Evolutionary conservation across 1,140 invertebrate genomes (phyloP).

Genomic region (Bombus consobrinus): DNA sequence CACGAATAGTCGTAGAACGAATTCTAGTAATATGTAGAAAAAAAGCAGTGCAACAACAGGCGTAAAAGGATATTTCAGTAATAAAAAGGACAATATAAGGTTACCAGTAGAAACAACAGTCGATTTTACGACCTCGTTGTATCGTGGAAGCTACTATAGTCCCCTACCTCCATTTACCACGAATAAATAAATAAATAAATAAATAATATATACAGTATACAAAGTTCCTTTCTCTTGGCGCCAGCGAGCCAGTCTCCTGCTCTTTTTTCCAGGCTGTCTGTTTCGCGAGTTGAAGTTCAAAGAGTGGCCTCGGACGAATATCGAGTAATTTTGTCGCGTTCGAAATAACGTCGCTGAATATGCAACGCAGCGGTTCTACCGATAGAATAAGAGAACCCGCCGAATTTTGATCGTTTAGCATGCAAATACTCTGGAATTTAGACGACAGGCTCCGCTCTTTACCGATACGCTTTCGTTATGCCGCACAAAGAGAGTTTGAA

Average conservation of each 20-base stretch:
- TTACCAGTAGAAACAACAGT: neutral
- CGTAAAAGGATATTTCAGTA: neutral
- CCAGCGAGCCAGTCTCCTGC: neutral
- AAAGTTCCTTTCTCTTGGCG: neutral
- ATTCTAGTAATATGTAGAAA: neutral
- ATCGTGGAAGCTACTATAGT: neutral
- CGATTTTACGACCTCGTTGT: neutral
- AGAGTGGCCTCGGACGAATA: conserved; percentile 36
- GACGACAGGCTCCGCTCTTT: conserved; percentile 19
- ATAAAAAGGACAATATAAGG: neutral
- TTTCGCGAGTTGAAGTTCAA: conserved; percentile 49
- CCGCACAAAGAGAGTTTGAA: neutral
- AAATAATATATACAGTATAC: neutral
- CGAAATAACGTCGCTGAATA: conserved; percentile 50
- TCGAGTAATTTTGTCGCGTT: conserved; percentile 57
- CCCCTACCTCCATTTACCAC: neutral
- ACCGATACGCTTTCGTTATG: neutral
- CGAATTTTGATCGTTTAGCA: conserved; percentile 48
- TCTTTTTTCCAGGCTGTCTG: conserved; percentile 35
- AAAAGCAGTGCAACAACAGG: neutral
- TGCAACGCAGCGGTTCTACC: conserved; percentile 39
- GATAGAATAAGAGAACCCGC: conserved; percentile 25
- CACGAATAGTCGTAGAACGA: neutral
- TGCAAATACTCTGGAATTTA: conserved; percentile 35
- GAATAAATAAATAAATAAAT: conserved; percentile 11